Evolutionary conservation across 2,797 vertebrate species (phyloP).

Genomic region (Danio tinwini): DNA sequence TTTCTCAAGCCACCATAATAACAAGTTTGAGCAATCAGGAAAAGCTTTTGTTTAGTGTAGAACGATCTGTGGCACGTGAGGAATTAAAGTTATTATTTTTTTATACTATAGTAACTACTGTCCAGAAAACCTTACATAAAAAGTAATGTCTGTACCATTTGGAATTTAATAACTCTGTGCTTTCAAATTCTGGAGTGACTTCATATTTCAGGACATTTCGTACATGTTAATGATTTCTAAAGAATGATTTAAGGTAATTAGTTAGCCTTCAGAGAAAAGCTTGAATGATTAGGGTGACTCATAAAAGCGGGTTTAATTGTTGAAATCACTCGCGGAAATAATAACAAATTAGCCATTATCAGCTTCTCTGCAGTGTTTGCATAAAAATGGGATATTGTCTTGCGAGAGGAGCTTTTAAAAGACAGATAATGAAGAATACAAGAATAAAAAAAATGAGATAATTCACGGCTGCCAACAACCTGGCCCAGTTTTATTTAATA

Average conservation of each 20-base stretch:
- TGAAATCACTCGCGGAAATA: neutral
- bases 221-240: conserved; percentile 4
- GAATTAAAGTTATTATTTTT: neutral
- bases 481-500: conserved; percentile 22
- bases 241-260: conserved; percentile 8
- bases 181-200: conserved; percentile 7
- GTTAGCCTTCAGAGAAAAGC: neutral
- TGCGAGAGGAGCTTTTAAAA: neutral
- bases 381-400: conserved; percentile 17
- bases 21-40: too few species aligned
- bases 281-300: neutral
- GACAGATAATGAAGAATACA: conserved; percentile 1
- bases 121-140: neutral
- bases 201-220: neutral
- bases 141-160: neutral
- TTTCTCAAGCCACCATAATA: too few species aligned
- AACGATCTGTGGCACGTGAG: neutral
- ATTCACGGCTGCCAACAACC: conserved; percentile 1
- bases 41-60: too few species aligned
- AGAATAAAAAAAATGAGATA: neutral
- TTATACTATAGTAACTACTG: neutral
- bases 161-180: neutral
- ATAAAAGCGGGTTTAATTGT: neutral
- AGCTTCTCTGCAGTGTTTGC: neutral
- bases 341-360: conserved; percentile 14